phyloP scores from a whole-genome alignment of 2,113 vertebrate species.

The Aix galericulata region DNA sequence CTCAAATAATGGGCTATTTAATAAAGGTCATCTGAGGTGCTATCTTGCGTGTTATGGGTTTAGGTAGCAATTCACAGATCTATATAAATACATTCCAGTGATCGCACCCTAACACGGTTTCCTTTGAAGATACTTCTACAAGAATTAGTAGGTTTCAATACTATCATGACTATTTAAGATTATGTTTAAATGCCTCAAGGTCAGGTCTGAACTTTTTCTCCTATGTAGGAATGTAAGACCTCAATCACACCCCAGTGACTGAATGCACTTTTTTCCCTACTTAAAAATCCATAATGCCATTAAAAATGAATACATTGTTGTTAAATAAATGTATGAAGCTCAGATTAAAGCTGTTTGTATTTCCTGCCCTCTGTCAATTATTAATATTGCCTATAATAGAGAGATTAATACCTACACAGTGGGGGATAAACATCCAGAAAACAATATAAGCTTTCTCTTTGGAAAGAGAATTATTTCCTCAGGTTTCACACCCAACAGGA shows the following conservation, averaged over 20 bases:
- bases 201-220: constrained; percentile 48
- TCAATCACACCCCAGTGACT: constrained; percentile 10
- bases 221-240: constrained; percentile 29
- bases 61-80: constrained; percentile 2
- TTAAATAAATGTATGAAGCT: constrained; percentile 59
- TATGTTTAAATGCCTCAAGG: constrained; percentile 41
- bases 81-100: constrained; percentile 12
- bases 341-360: constrained; percentile 18
- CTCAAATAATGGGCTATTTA: background rate
- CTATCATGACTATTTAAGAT: background rate
- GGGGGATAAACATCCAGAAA: constrained; percentile 2
- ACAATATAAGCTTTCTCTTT: constrained; percentile 3
- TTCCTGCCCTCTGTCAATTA: constrained; percentile 54
- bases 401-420: constrained; percentile 3
- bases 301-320: constrained; percentile 39
- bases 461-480: background rate
- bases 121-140: constrained; percentile 28
- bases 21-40: background rate
- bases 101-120: background rate
- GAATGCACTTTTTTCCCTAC: background rate
- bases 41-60: background rate
- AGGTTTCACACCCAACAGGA: constrained; percentile 53
- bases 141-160: constrained; percentile 15
- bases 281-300: constrained; percentile 57
- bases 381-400: constrained; percentile 41